Evolutionary conservation across 1,140 invertebrate species (phyloP), one percentile per base, ranked within the genome.

Genomic region (Callitettix versicolor): DNA sequence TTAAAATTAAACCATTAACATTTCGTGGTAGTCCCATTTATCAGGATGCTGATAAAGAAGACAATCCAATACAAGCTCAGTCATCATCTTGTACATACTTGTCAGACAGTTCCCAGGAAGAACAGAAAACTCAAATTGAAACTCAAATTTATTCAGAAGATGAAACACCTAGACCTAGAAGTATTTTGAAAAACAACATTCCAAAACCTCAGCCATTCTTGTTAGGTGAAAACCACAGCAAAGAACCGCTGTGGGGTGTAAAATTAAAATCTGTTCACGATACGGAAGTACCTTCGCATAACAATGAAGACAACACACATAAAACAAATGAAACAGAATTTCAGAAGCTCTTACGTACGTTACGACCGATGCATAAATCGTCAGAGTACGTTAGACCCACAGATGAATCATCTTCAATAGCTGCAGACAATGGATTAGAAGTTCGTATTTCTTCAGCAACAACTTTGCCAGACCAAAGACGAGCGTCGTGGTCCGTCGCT

Each of bases 121-220:
- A 30, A 9, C 26, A 30, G 26, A 30, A 30, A 9, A 30, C 26
- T 9, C 6, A 34, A 34, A 40, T 40, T 5, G 17, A 40, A n/a
- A 17, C 12, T 40, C 12, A n/a, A 40, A 49, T 65, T 18, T 56
- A 63, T 9, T 11, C 52, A 20, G 70, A 73, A 4, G 68, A 73
- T 42, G 71, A 74, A 4, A 66, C 67, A 71, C 54, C 70, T 76
- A 62, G 72, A 66, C 78, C 80, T 61, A 76, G 79, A 60, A 78
- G 81, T 58, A 84, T 84, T 69, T 67, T 84, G 48, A 84, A 84
- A 69, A 84, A 82, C 62, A 82, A 81, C 69, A 79, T 79, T 33
- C 70, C 78, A 9, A 82, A 82, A 65, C 80, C 80, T 59, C 80
- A 76, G 63, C 79, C 81, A 49, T 83, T 82, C 69, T 74, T 80